Evolutionary conservation across 1,140 invertebrate species (phyloP), one percentile per base, ranked within the genome.

Genomic region (Sminthurides bifidus): DNA sequence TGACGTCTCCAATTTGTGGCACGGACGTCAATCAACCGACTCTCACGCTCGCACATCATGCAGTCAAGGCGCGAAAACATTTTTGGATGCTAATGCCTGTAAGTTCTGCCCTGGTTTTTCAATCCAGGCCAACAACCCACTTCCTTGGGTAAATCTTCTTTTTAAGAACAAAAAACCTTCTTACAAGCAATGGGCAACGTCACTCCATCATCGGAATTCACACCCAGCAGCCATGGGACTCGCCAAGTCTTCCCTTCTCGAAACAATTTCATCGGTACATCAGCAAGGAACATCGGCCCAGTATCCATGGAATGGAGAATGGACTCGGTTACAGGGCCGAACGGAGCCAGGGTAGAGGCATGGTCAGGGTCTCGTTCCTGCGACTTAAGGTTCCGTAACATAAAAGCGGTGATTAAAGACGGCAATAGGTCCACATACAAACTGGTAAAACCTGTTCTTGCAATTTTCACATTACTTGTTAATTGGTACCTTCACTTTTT

Each of bases 201-300:
- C 6, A 52, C 5, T 33, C 49, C 49, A 27, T 52, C 49, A 12
- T 15, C 19, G 19, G 52, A 60, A 27, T 61, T 66, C 3, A 60
- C 60, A 23, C 65, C 65, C 2, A 50, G 35, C 51, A 66, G 30
- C 63, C 63, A 66, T 14, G 65, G 65, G 5, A 66, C 51, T 27
- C 56, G 55, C 1, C 59, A 46, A 27, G 60, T 63, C 26, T 58
- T 45, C 15, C 48, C 33, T 14, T 60, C 40, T 10, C 44, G 43
- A 31, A 66, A 60, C 30, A 66, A 50, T 21, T 59, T 54, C 43
- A 52, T 35, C 1, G 65, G 65, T 30, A 62, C 59, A 26, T 65
- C 59, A 1, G 63, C 57, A 1, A 66, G 30, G 30, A 66, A 59
- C 3, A 58, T 49, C 8, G 59, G 27, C 4, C 30, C 30, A 1